Evolutionary conservation across 2,888 invertebrate species (phyloP), one percentile per base, ranked within the genome.

Genomic region (Noctua janthina): DNA sequence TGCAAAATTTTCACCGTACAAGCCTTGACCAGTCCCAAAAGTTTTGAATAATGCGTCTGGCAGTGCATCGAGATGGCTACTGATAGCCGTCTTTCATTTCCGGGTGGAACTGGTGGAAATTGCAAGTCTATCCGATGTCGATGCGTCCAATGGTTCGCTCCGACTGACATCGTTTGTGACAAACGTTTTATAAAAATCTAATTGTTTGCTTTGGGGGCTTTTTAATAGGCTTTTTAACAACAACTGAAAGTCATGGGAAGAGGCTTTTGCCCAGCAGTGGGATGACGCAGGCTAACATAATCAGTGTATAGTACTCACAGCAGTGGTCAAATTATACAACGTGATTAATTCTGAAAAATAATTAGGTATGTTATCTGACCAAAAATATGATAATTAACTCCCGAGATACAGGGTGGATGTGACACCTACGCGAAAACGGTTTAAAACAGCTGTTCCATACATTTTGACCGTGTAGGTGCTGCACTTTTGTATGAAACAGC

Each of bases 21-120:
- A 49, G 1, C 35, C 43, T 35, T 56, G 3, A 11, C 7, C 13
- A 68, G 49, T 59, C n/a, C 49, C 72, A 84, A 88, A 88, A 84
- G 54, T 75, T 74, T 67, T 72, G 78, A 86, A 87, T 88, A 91
- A 91, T 90, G 88, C 85, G 79, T 82, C 84, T 73, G 87, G 83
- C 81, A 82, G 80, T 87, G 90, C 89, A 90, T 90, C 89, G 82
- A 89, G 91, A 91, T 93, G 87, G 91, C 89, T 91, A 93, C 93
- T 92, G 91, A 92, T 90, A 92, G 91, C 89, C 88, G 91, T 89
- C 91, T 92, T 95, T 93, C 93, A 96, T 96, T 96, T 96, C 96
- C 96, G 94, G 87, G 83, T 77, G 86, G 90, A 94, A 92, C 95
- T 93, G 90, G 87, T 95, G 96, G 96, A 96, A 96, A 96, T 96